Conservation (phyloP, 2,888 invertebrate species). For the Busseola fusca region DNA sequence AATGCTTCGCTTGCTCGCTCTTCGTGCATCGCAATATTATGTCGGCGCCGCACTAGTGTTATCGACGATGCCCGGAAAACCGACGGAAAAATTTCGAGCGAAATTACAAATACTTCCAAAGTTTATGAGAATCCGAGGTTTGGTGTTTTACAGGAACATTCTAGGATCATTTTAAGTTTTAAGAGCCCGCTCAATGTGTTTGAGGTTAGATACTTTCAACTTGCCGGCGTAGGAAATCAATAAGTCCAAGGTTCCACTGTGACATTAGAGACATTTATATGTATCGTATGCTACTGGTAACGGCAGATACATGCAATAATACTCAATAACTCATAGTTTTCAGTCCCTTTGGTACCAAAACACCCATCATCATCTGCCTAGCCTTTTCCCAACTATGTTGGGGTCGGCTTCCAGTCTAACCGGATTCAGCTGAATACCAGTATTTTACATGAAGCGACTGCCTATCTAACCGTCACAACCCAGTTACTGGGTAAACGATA, state of each 20-base stretch:
- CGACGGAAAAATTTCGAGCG: conserved; percentile 25
- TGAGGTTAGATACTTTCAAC: neutral
- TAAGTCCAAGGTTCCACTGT: conserved; percentile 14
- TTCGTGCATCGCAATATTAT: conserved; percentile 54
- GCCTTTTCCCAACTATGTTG: too few relatives aligned
- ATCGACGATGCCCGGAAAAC: conserved; percentile 36
- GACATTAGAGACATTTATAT: neutral
- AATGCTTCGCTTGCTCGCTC: conserved; percentile 54
- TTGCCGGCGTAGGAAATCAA: conserved; percentile 12
- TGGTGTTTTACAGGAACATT: conserved; percentile 20
- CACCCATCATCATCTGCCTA: too few relatives aligned
- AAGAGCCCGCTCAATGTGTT: conserved; percentile 6
- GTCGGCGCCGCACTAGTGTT: conserved; percentile 44
- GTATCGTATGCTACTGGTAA: neutral
- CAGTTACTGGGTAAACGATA: too few relatives aligned
- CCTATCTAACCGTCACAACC: too few relatives aligned
- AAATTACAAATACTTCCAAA: conserved; percentile 38
- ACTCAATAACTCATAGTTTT: neutral
- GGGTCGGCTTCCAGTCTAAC: too few relatives aligned
- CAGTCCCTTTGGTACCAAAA: neutral
- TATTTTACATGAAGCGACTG: too few relatives aligned
- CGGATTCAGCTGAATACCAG: too few relatives aligned
- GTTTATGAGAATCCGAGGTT: conserved; percentile 23
- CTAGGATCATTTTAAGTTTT: conserved; percentile 17
- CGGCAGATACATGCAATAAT: neutral